These are phyloP conservation scores for Sturnira hondurensis DNA, from an alignment of 2,113 vertebrate species.

Conservation along the genomic window DNA sequence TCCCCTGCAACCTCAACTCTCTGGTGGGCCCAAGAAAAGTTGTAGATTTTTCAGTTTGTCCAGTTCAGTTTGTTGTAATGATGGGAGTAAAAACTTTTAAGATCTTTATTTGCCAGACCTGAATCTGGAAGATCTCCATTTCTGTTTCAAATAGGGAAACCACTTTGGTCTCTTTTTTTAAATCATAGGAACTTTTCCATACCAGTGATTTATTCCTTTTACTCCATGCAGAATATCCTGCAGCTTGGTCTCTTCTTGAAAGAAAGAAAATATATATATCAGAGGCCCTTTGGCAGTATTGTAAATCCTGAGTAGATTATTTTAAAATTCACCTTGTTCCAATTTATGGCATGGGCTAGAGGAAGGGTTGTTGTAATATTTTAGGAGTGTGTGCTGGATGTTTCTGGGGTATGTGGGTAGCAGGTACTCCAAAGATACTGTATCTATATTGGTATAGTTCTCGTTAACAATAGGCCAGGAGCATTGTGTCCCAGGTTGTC, in stretches of 20 bases:
- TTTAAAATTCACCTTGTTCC: slow-evolving; percentile 2
- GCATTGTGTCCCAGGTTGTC: not conserved
- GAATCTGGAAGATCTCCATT: not conserved
- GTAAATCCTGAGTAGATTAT: slow-evolving; percentile 12
- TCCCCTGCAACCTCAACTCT: not conserved
- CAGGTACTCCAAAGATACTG: not conserved
- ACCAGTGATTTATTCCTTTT: too few relatives aligned
- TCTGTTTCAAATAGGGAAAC: slow-evolving; percentile 9
- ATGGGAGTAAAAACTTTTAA: not conserved
- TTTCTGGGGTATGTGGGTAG: not conserved
- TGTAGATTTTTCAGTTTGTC: not conserved
- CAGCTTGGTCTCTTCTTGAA: not conserved
- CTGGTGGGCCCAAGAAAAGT: not conserved
- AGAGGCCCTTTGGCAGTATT: not conserved
- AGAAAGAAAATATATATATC: not conserved
- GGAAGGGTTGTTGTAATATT: not conserved
- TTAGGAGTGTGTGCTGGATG: not conserved
- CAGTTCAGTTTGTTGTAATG: not conserved
- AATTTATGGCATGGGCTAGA: not conserved
- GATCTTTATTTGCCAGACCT: slow-evolving; percentile 6
- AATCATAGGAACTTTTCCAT: too few relatives aligned
- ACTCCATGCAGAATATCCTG: too few relatives aligned
- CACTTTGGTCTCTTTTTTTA: not conserved
- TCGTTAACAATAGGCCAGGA: not conserved
- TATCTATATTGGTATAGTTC: not conserved